Percentiles rank a stretch among this genome's conserved stretches.
These are phyloP conservation scores for Cetonia aurata DNA, from an alignment of 2,888 invertebrate species.

Conservation along the genomic window DNA sequence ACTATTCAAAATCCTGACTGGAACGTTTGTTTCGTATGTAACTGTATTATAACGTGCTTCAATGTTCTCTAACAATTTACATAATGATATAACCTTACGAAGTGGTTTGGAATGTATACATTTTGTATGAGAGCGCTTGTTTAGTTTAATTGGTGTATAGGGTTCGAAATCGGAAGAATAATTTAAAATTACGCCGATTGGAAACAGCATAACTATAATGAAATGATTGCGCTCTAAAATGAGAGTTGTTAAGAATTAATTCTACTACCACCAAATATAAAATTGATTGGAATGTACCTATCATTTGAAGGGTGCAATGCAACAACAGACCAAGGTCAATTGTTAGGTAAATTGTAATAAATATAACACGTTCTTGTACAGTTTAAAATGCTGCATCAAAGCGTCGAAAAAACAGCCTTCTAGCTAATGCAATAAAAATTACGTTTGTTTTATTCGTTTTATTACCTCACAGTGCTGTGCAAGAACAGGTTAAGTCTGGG, in stretches of 20 bases:
- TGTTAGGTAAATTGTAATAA: no score
- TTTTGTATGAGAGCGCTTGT: background rate
- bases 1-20: constrained; percentile 34
- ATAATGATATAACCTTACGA: constrained; percentile 21
- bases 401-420: no score
- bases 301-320: no score
- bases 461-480: no score
- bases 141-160: background rate
- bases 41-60: constrained; percentile 29
- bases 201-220: background rate
- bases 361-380: no score
- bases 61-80: constrained; percentile 23
- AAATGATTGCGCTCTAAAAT: constrained; percentile 17
- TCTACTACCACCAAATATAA: no score
- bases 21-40: constrained; percentile 27
- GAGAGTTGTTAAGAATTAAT: constrained; percentile 16
- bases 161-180: constrained; percentile 14
- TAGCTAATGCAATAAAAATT: no score
- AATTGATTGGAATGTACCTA: no score
- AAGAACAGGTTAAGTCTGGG: no score
- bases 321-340: no score
- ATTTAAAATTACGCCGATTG: constrained; percentile 15
- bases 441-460: no score
- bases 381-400: no score
- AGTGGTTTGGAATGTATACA: background rate